phyloP scores from a whole-genome alignment of 2,113 vertebrate species.

The Leucopsar rothschildi region DNA sequence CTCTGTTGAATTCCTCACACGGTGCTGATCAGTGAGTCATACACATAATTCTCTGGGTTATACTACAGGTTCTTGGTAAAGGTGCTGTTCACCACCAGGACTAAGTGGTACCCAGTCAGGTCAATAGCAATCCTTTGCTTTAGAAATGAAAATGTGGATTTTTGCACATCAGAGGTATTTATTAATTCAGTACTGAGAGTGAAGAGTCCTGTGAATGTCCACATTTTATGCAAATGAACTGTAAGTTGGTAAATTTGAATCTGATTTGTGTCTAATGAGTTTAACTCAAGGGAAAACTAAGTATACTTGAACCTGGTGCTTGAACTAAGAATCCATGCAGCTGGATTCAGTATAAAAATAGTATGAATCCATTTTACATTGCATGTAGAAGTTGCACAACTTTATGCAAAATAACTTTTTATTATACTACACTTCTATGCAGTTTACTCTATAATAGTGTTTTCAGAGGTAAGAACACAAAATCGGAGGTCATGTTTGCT shows the following conservation, averaged over 20 bases:
- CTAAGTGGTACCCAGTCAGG: background rate
- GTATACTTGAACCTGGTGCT: background rate
- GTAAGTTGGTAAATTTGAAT: background rate
- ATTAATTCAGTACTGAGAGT: background rate
- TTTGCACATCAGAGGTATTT: background rate
- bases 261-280: background rate
- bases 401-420: constrained; percentile 30
- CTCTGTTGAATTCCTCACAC: background rate
- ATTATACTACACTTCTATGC: background rate
- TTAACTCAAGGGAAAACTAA: constrained; percentile 7
- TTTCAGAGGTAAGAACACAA: constrained; percentile 27
- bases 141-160: background rate
- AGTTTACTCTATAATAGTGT: background rate
- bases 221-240: background rate
- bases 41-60: background rate
- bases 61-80: background rate
- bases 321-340: background rate
- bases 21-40: background rate
- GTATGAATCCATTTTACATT: background rate
- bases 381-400: background rate
- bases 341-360: constrained; percentile 29
- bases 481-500: constrained; percentile 39
- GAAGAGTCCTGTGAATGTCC: background rate
- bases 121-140: background rate
- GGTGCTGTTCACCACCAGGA: background rate